A percentile compares a stretch with the other conserved stretches of the same genome.
Conservation (phyloP, 2,113 vertebrate genomes). For the Oxygymnocypris stewartii region DNA sequence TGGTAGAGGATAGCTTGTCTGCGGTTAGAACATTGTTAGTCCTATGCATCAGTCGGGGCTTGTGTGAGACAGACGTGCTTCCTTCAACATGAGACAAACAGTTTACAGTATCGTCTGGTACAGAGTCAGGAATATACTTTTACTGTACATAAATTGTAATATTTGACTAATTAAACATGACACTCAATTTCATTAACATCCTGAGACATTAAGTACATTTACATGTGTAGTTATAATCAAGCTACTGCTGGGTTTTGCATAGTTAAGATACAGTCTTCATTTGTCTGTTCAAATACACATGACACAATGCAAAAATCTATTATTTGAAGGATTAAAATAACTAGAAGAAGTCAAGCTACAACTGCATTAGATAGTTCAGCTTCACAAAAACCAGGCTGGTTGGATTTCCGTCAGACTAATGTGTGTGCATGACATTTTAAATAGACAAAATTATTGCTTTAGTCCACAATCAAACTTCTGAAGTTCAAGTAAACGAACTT, state of each 20-base stretch:
- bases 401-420: not conserved
- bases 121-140: too few species aligned
- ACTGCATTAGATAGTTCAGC: not conserved
- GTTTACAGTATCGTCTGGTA: not conserved
- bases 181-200: conserved; percentile 7
- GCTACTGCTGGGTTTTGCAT: not conserved
- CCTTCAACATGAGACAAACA: not conserved
- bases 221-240: not conserved
- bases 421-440: not conserved
- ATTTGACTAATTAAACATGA: conserved; percentile 5
- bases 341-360: not conserved
- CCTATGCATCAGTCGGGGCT: not conserved
- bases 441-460: conserved; percentile 14
- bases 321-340: not conserved
- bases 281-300: not conserved
- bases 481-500: not conserved
- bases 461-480: not conserved
- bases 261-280: not conserved
- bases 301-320: not conserved
- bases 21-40: not conserved
- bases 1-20: not conserved
- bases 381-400: not conserved
- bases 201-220: not conserved
- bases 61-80: not conserved
- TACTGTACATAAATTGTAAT: conserved; percentile 3